These are phyloP conservation scores for Pipra filicauda DNA, from an alignment of 2,113 vertebrate species.

Conservation along the genomic window DNA sequence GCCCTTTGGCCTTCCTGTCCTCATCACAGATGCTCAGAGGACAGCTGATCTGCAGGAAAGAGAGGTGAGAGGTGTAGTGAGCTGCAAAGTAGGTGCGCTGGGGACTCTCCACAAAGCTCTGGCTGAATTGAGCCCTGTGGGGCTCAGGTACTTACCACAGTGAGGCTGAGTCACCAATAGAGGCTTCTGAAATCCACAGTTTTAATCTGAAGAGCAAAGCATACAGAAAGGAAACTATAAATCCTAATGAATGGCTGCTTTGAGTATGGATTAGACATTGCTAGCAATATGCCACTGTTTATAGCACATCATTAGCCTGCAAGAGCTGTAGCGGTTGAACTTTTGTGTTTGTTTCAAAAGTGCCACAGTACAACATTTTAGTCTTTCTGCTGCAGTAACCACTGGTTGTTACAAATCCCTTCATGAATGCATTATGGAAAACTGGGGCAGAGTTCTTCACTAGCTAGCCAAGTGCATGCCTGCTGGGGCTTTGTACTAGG, in stretches of 20 bases:
- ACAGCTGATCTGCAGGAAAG: background rate
- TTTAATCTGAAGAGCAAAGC: background rate
- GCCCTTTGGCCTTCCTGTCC: background rate
- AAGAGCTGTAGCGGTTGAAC: constrained; percentile 59
- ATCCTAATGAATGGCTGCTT: constrained; percentile 20
- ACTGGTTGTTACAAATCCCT: constrained; percentile 73
- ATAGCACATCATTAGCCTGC: constrained; percentile 55
- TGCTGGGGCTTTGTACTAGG: constrained; percentile 71
- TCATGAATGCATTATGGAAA: constrained; percentile 75
- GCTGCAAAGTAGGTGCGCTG: background rate
- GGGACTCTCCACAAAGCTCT: background rate
- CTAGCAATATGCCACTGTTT: constrained; percentile 62
- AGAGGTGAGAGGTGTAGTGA: background rate
- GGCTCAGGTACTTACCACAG: background rate
- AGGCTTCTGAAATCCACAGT: background rate
- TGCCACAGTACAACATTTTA: constrained; percentile 52
- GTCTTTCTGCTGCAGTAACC: constrained; percentile 59
- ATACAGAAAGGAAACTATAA: background rate
- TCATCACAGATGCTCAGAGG: background rate
- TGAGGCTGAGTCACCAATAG: background rate
- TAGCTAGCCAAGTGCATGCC: constrained; percentile 70
- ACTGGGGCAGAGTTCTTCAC: constrained; percentile 69
- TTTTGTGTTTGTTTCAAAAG: constrained; percentile 67
- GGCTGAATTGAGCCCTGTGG: background rate
- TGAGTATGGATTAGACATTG: constrained; percentile 49